Conservation (phyloP, 1,140 invertebrate genomes). For the Calephelis nemesis region DNA sequence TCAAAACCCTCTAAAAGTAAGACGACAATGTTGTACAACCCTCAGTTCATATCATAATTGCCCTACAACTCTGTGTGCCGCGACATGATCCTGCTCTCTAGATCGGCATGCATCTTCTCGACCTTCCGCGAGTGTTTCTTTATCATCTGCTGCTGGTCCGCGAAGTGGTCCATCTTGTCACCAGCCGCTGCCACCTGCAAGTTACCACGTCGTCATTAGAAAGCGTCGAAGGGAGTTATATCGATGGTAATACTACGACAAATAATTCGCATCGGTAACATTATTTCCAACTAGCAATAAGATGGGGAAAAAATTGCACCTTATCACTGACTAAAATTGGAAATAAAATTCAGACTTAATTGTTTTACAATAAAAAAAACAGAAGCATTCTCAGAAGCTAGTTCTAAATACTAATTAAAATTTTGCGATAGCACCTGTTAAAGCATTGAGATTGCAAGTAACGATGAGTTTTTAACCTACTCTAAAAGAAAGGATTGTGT, state of each 20-base stretch:
- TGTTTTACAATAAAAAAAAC: too few relatives aligned
- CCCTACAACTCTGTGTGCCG: slow-evolving; percentile 86
- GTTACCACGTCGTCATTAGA: background rate
- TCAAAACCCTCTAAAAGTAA: too few relatives aligned
- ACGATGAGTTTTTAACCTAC: too few relatives aligned
- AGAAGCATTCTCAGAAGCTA: too few relatives aligned
- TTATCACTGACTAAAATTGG: too few relatives aligned
- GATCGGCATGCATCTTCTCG: slow-evolving; percentile 90
- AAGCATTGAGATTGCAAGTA: too few relatives aligned
- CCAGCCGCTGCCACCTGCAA: slow-evolving; percentile 80
- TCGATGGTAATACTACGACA: background rate
- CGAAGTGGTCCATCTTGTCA: slow-evolving; percentile 81
- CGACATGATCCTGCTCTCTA: slow-evolving; percentile 88
- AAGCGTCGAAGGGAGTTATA: background rate
- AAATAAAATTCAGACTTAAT: too few relatives aligned
- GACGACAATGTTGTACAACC: slow-evolving; percentile 77
- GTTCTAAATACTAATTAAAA: too few relatives aligned
- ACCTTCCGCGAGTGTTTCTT: slow-evolving; percentile 91
- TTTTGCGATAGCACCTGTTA: too few relatives aligned
- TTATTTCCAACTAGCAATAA: too few relatives aligned
- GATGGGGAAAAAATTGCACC: too few relatives aligned
- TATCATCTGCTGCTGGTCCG: slow-evolving; percentile 85
- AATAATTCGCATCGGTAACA: background rate
- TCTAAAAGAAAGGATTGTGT: too few relatives aligned
- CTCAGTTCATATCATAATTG: slow-evolving; percentile 38